phyloP scores from a whole-genome alignment of 2,113 vertebrate genomes.

The Saccopteryx bilineata region DNA sequence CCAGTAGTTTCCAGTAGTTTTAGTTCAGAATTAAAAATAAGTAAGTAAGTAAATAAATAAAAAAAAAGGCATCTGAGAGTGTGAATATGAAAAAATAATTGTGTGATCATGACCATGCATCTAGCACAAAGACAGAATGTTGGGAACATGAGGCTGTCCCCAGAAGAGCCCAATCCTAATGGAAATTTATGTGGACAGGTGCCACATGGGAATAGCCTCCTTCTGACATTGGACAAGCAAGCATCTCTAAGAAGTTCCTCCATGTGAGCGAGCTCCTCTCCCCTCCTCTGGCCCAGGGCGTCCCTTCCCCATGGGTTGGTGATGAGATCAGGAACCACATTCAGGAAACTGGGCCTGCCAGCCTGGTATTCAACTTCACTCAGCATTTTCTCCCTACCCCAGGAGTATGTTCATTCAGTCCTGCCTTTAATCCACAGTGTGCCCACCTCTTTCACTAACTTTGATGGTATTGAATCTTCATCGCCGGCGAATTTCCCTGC shows the following conservation, averaged over 20 bases:
- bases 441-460: background rate
- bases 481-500: background rate
- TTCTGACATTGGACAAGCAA: background rate
- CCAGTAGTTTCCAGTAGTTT: background rate
- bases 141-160: background rate
- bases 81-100: constrained; percentile 16
- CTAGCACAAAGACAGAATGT: background rate
- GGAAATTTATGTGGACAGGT: background rate
- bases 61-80: background rate
- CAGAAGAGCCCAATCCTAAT: background rate
- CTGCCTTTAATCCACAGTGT: background rate
- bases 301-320: background rate
- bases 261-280: background rate
- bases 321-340: background rate
- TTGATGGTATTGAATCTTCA: background rate
- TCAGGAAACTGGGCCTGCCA: background rate
- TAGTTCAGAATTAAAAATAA: background rate
- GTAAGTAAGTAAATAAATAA: background rate
- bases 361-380: too few relatives aligned
- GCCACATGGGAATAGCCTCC: background rate
- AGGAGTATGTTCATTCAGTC: background rate
- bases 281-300: background rate
- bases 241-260: background rate
- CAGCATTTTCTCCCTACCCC: background rate
- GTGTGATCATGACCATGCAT: background rate